Evolutionary conservation across 53 echinoderm and acorn worm species (phyloP).

Genomic region (Temnopleurus reevesii): DNA sequence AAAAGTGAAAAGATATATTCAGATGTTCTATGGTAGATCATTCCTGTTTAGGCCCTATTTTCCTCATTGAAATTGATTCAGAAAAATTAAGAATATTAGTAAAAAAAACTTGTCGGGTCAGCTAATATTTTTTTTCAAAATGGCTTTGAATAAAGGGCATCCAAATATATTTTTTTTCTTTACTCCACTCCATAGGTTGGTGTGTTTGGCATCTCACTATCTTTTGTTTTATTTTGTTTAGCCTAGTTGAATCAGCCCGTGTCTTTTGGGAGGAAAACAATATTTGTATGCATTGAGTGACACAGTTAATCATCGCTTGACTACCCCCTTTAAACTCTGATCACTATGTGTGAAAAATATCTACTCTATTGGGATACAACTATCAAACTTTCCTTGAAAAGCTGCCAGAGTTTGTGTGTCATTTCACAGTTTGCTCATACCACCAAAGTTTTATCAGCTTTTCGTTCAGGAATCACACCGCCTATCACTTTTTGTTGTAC

Average conservation of each 20-base stretch:
- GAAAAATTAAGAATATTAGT: no score
- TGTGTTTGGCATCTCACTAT: not conserved
- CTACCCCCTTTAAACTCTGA: not conserved
- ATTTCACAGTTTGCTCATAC: not conserved
- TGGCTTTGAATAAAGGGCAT: no score
- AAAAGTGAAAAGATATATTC: no score
- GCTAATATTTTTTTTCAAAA: no score
- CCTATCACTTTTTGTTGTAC: not conserved
- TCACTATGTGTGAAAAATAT: not conserved
- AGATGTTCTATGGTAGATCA: no score
- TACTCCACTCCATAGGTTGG: not conserved
- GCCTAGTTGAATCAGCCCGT: no score
- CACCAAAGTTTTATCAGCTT: not conserved
- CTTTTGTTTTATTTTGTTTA: no score
- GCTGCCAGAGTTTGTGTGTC: not conserved
- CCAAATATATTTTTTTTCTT: no score
- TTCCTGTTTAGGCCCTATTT: no score
- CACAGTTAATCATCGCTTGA: not conserved
- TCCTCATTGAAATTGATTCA: no score
- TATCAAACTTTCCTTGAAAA: conserved; percentile 11
- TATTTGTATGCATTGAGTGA: not conserved
- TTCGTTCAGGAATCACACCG: not conserved
- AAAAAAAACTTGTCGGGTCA: no score
- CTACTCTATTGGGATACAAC: not conserved
- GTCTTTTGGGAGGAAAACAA: not conserved